phyloP scores from a whole-genome alignment of 1,140 invertebrate species.

The Periplaneta americana region DNA sequence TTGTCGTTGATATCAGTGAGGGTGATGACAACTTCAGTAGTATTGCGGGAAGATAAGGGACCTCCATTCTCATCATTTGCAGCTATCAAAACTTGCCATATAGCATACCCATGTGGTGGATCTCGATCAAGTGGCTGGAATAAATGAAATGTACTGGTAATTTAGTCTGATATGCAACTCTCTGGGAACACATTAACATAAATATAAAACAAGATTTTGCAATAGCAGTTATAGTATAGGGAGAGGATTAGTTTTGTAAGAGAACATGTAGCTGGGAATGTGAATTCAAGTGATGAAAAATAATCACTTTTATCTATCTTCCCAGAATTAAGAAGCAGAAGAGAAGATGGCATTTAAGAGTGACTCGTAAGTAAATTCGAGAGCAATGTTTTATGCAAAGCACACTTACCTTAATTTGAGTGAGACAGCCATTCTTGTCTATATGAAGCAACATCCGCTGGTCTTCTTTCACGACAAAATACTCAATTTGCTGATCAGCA shows the following conservation, averaged over 20 bases:
- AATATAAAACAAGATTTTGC: too few species aligned
- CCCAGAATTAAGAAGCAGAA: not conserved
- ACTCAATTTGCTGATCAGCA: slow-evolving; percentile 70
- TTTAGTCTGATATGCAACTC: too few species aligned
- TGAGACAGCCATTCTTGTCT: slow-evolving; percentile 66
- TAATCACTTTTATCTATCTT: not conserved
- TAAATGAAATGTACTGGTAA: too few species aligned
- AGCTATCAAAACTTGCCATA: slow-evolving; percentile 77
- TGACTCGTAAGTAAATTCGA: too few species aligned
- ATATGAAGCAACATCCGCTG: slow-evolving; percentile 63
- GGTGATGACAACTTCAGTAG: slow-evolving; percentile 66
- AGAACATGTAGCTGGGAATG: too few species aligned
- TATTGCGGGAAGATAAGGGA: slow-evolving; percentile 47
- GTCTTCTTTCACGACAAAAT: slow-evolving; percentile 63
- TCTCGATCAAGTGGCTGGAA: slow-evolving; percentile 74
- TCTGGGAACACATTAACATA: too few species aligned
- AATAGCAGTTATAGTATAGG: too few species aligned
- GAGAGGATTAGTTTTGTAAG: too few species aligned
- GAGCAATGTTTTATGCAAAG: too few species aligned
- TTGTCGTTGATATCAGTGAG: slow-evolving; percentile 87
- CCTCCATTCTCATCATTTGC: slow-evolving; percentile 74
- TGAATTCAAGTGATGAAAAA: too few species aligned
- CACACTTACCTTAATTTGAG: slow-evolving; percentile 52
- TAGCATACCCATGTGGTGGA: slow-evolving; percentile 71
- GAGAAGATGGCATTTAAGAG: not conserved